A percentile compares a stretch with the other conserved stretches of the same genome.
phyloP scores from a whole-genome alignment of 2,113 vertebrate species.

The Casuarius casuarius region DNA sequence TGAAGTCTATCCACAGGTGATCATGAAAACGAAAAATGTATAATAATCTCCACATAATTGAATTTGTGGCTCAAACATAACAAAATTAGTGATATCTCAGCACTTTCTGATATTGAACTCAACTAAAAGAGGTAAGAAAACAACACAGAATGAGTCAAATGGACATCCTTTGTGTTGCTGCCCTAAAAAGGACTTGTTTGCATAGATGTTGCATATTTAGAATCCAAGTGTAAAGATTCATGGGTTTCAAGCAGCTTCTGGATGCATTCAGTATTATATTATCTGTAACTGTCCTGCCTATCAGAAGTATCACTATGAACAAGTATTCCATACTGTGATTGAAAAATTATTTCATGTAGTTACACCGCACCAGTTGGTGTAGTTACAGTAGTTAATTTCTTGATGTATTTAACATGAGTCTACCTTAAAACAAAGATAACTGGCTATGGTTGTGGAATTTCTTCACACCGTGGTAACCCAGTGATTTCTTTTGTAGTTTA shows the following conservation, averaged over 20 bases:
- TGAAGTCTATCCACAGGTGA: background rate
- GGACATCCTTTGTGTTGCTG: too few species aligned
- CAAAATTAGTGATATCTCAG: background rate
- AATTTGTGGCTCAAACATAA: background rate
- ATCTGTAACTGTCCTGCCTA: too few species aligned
- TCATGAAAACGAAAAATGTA: background rate
- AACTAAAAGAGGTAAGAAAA: background rate
- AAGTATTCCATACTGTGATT: accelerated
- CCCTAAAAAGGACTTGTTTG: accelerated
- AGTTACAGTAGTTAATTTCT: background rate
- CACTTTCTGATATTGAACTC: background rate
- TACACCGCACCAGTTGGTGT: background rate
- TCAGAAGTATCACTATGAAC: background rate
- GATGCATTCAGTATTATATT: too few species aligned
- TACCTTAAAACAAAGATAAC: background rate
- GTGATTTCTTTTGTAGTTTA: background rate
- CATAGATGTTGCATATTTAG: accelerated
- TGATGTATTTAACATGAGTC: background rate
- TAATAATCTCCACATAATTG: background rate
- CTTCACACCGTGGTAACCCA: background rate
- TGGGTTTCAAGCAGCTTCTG: background rate
- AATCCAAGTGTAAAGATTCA: background rate
- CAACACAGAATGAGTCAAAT: background rate
- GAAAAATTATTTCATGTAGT: background rate
- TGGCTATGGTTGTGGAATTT: background rate